Evolutionary conservation across 2,888 invertebrate species (phyloP), one percentile per base, ranked within the genome.

Genomic region (Cheilosia vulpina): DNA sequence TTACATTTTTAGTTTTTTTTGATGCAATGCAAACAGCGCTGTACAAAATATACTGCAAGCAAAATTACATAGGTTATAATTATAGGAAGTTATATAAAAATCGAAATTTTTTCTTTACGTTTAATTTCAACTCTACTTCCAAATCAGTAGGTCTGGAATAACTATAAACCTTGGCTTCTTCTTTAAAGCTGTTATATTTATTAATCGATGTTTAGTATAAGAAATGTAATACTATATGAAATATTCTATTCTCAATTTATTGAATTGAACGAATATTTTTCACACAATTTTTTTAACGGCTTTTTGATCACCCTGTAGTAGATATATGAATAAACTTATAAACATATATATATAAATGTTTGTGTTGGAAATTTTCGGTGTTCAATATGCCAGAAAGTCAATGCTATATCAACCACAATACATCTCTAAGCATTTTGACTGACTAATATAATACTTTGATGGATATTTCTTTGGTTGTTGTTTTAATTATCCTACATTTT

Each of bases 241-340:
- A 82, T 73, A 47, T 69, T 71, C 57, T 69, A 41, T 71, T 76
- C 68, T 76, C 76, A 75, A 71, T 75, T 50, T 55, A 66, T 63
- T 52, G 19, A 76, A 75, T 58, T 69, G 50, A 69, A 68, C 45
- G 52, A 65, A 62, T 68, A 69, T 58, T 62, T 71, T 72, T 77
- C 68, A 72, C 78, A 78, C 45, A 76, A 41, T 24, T 63, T 47
- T 57, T 57, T 66, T 19, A 68, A 73, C 43, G 55, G 83, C 72
- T 73, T 83, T 66, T 78, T 72, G 72, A 83, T 82, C 77, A 83
- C 83, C 68, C 41, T 68, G 77, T 83, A 78, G 83, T 77, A 43
- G 65, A 71, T 72, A 63, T 71, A 57, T 71, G 9, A 52, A 34
- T 53, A 27, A 21, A 62, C 43, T 62, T 41, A 43, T 24, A 52